phyloP scores from a whole-genome alignment of 2,888 invertebrate genomes.

The Adelognathus sp. region DNA sequence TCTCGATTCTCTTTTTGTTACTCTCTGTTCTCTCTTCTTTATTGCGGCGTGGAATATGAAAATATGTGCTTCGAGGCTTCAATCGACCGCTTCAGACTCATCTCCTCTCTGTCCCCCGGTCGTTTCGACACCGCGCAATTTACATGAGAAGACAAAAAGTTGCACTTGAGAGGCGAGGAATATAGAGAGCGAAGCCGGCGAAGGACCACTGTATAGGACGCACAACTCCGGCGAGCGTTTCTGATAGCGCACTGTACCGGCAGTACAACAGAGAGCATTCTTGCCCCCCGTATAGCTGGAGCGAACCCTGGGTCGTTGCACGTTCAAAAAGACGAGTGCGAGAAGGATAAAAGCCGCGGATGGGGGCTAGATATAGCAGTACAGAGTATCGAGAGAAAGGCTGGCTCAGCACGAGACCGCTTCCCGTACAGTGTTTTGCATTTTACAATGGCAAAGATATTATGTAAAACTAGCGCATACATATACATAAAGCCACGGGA shows the following conservation, averaged over 20 bases:
- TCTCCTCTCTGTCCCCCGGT: constrained; percentile 8
- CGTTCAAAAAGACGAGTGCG: constrained; percentile 24
- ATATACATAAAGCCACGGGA: constrained; percentile 56
- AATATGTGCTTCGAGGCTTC: constrained; percentile 72
- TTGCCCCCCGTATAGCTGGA: constrained; percentile 25
- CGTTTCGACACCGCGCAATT: constrained; percentile 65
- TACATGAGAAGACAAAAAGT: constrained; percentile 76
- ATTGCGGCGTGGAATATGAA: constrained; percentile 57
- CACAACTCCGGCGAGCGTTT: constrained; percentile 14
- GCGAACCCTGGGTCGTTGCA: constrained; percentile 38
- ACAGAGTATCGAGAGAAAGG: constrained; percentile 68
- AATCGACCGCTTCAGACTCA: constrained; percentile 60
- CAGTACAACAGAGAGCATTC: constrained; percentile 29
- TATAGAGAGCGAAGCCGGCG: constrained; percentile 22
- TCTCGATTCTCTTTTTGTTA: constrained; percentile 4
- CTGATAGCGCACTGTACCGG: background rate
- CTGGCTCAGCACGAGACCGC: constrained; percentile 70
- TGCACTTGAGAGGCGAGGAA: constrained; percentile 63
- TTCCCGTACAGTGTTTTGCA: constrained; percentile 73
- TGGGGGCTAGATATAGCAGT: constrained; percentile 56
- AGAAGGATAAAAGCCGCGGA: constrained; percentile 27
- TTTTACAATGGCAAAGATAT: constrained; percentile 78
- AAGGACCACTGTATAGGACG: constrained; percentile 32
- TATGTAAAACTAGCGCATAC: constrained; percentile 73
- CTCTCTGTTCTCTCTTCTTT: constrained; percentile 8